These are phyloP conservation scores for Raja brachyura DNA, from an alignment of 2,113 vertebrate genomes.

Conservation along the genomic window DNA sequence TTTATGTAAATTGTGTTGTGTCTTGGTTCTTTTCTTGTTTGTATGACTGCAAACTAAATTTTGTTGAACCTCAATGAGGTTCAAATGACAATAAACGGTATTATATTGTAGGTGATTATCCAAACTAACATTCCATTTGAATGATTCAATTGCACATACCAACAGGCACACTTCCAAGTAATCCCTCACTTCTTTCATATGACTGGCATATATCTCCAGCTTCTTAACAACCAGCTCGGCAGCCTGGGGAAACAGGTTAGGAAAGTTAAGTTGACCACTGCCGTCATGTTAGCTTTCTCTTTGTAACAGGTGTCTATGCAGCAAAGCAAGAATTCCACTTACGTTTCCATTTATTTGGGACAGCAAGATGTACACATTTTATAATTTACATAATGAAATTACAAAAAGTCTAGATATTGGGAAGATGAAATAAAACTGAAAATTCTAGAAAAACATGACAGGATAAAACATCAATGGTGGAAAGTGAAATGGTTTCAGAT, in stretches of 20 bases:
- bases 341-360: not conserved
- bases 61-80: no score
- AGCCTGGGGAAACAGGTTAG: conserved; percentile 59
- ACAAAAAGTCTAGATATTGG: no score
- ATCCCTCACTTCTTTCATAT: conserved; percentile 65
- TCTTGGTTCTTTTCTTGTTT: no score
- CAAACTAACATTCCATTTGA: not conserved
- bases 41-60: no score
- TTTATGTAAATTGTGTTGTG: no score
- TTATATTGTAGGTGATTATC: no score
- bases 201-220: conserved; percentile 65
- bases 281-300: not conserved
- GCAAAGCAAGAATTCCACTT: not conserved
- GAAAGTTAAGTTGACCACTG: not conserved
- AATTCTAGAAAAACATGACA: no score
- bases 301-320: not conserved
- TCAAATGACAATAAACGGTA: no score
- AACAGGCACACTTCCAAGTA: conserved; percentile 76
- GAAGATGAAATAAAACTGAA: no score
- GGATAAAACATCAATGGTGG: no score
- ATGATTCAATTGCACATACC: conserved; percentile 50
- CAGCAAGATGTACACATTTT: not conserved
- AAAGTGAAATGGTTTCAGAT: no score
- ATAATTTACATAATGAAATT: not conserved
- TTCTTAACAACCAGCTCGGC: conserved; percentile 79